A percentile compares a stretch with the other conserved stretches of the same genome.
phyloP scores from a whole-genome alignment of 1,140 invertebrate species.

The Magallana ariakensis region DNA sequence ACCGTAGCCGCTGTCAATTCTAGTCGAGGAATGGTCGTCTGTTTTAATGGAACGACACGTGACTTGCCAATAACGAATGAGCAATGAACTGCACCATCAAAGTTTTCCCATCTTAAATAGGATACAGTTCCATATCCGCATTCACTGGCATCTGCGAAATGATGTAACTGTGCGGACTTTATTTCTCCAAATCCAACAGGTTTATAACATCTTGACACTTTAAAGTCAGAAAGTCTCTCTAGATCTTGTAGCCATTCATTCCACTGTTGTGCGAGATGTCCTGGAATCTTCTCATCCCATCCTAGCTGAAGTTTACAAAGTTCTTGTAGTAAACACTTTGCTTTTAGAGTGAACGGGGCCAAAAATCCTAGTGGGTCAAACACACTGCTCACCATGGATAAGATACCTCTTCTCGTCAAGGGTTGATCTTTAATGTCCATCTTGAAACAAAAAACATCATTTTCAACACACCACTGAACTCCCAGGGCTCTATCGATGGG shows the following conservation, averaged over 20 bases:
- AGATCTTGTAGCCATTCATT: constrained; percentile 44
- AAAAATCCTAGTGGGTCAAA: constrained; percentile 59
- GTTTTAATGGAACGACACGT: constrained; percentile 55
- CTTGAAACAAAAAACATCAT: constrained; percentile 57
- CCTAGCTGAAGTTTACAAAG: constrained; percentile 43
- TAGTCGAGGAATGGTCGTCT: constrained; percentile 56
- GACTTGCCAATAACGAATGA: constrained; percentile 68
- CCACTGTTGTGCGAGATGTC: constrained; percentile 42
- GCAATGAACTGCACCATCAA: constrained; percentile 44
- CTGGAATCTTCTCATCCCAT: constrained; percentile 53
- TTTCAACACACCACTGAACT: constrained; percentile 62
- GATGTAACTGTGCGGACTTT: constrained; percentile 58
- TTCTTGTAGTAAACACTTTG: constrained; percentile 50
- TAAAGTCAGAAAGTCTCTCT: constrained; percentile 38
- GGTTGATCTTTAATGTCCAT: constrained; percentile 41
- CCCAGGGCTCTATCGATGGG: constrained; percentile 60
- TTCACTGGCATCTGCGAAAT: constrained; percentile 69
- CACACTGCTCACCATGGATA: constrained; percentile 53
- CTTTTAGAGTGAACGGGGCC: constrained; percentile 48
- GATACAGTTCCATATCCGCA: constrained; percentile 64
- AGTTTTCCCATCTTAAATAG: constrained; percentile 60
- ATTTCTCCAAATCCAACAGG: constrained; percentile 26
- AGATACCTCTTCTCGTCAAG: constrained; percentile 50
- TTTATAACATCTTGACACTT: constrained; percentile 28
- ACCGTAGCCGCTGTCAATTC: constrained; percentile 66